A percentile compares a stretch with the other conserved stretches of the same genome.
These are phyloP conservation scores for Calliphora vomitoria DNA, from an alignment of 2,888 invertebrate genomes.

Conservation along the genomic window DNA sequence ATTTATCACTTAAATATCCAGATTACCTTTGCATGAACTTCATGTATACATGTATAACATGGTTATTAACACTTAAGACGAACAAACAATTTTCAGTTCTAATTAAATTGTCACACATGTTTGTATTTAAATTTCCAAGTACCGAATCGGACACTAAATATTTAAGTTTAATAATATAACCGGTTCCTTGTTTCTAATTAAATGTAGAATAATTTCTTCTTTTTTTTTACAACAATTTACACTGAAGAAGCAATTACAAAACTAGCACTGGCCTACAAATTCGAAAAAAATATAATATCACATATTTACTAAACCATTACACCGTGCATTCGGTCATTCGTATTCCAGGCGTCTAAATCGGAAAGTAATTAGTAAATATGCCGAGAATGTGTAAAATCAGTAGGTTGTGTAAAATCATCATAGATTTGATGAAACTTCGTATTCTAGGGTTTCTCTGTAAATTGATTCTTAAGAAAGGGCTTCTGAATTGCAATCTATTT, in stretches of 20 bases:
- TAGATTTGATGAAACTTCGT: no score
- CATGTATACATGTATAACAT: background rate
- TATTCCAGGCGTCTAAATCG: no score
- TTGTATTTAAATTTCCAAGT: constrained; percentile 31
- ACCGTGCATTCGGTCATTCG: no score
- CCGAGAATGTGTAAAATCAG: no score
- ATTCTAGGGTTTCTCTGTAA: no score
- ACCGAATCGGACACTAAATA: constrained; percentile 40
- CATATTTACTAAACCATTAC: background rate
- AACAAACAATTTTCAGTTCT: constrained; percentile 25
- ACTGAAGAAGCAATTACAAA: background rate
- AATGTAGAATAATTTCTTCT: constrained; percentile 15
- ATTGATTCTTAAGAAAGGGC: no score
- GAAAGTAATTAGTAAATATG: no score
- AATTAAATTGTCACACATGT: constrained; percentile 54
- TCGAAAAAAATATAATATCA: background rate
- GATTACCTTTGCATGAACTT: constrained; percentile 4
- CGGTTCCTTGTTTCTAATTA: constrained; percentile 39
- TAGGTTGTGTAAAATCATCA: no score
- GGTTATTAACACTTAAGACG: constrained; percentile 16
- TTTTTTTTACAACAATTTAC: background rate
- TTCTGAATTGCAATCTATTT: no score
- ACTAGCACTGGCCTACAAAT: background rate
- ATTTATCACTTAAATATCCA: background rate
- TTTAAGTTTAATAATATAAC: constrained; percentile 46